phyloP scores from a whole-genome alignment of 2,113 vertebrate genomes.

The Sylvilagus bachmani region DNA sequence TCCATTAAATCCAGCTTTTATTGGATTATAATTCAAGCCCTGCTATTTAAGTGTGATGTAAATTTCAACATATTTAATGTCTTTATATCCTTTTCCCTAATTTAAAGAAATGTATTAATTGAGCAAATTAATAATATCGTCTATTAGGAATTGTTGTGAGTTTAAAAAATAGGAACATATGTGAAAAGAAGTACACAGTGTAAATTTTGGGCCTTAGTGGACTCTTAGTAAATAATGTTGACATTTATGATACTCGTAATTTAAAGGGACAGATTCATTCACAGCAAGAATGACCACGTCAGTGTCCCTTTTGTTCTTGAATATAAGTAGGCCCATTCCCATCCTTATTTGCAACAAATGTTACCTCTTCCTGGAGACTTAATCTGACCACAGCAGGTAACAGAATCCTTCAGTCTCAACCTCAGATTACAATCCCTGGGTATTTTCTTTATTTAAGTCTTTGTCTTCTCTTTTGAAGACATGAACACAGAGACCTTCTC shows the following conservation, averaged over 20 bases:
- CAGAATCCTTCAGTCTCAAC: not conserved
- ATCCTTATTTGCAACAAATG: not conserved
- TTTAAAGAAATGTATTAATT: not conserved
- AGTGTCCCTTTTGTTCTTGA: not conserved
- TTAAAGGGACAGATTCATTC: conserved; percentile 24
- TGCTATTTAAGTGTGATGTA: not conserved
- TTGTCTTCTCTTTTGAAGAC: not conserved
- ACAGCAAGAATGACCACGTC: not conserved
- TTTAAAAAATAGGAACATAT: conserved; percentile 16
- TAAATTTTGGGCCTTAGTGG: not conserved
- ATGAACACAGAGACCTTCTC: not conserved
- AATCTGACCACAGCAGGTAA: not conserved
- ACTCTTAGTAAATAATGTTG: conserved; percentile 13
- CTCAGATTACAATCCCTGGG: not conserved
- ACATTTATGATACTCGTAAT: not conserved
- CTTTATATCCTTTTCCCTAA: conserved; percentile 2
- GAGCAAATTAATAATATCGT: conserved; percentile 26
- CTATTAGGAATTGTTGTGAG: not conserved
- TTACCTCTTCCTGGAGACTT: not conserved
- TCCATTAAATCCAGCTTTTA: not conserved
- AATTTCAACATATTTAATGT: not conserved
- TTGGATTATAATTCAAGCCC: not conserved
- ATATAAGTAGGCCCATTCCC: not conserved
- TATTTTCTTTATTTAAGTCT: not conserved
- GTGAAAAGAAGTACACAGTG: conserved; percentile 22